A percentile compares a stretch with the other conserved stretches of the same genome.
These are phyloP conservation scores for Sitophilus oryzae DNA, from an alignment of 1,140 invertebrate genomes.

Conservation along the genomic window DNA sequence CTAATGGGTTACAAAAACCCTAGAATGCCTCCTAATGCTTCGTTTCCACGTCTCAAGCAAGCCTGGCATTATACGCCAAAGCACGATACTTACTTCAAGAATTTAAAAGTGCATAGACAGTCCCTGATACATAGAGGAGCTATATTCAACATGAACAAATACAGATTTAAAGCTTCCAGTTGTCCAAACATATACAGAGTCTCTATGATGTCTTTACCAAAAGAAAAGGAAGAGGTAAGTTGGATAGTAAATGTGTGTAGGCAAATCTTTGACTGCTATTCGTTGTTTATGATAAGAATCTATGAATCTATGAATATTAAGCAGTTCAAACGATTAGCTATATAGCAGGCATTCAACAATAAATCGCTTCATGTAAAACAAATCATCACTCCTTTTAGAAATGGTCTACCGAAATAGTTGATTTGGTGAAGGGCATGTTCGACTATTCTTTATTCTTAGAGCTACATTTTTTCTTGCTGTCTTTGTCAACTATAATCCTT, in stretches of 20 bases:
- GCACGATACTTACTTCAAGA: slow-evolving; percentile 65
- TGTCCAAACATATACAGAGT: slow-evolving; percentile 87
- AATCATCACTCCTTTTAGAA: slow-evolving; percentile 51
- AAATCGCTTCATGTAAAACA: not conserved
- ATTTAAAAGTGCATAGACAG: slow-evolving; percentile 69
- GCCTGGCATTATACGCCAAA: slow-evolving; percentile 38
- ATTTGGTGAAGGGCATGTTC: slow-evolving; percentile 65
- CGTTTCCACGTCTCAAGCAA: slow-evolving; percentile 52
- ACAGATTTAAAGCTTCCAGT: slow-evolving; percentile 76
- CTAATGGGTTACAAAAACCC: slow-evolving; percentile 21
- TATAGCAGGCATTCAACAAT: not conserved
- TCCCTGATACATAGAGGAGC: slow-evolving; percentile 73
- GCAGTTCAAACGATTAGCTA: not conserved
- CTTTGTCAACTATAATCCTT: slow-evolving; percentile 74
- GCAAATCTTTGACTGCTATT: slow-evolving; percentile 18
- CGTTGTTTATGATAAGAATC: not conserved
- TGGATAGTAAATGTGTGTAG: not conserved
- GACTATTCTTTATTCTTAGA: slow-evolving; percentile 78
- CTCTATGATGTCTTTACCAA: slow-evolving; percentile 78
- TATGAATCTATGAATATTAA: not conserved
- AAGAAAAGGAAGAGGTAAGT: slow-evolving; percentile 64
- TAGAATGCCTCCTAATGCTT: slow-evolving; percentile 16
- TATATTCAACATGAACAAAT: slow-evolving; percentile 72
- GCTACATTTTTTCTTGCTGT: slow-evolving; percentile 72
- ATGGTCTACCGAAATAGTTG: slow-evolving; percentile 67